phyloP scores from a whole-genome alignment of 2,113 vertebrate genomes.

The Lepus timidus region DNA sequence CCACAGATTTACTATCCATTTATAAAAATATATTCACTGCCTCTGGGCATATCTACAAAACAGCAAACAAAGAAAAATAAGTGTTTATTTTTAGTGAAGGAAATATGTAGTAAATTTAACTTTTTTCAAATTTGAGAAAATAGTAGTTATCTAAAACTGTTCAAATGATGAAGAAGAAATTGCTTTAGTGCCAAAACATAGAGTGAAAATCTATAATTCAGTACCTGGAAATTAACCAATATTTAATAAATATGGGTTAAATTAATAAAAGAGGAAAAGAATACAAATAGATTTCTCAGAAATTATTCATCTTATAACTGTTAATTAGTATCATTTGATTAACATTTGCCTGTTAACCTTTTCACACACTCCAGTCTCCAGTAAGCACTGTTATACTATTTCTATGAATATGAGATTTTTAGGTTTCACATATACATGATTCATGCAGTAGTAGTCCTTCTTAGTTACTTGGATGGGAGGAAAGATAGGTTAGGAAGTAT shows the following conservation, averaged over 20 bases:
- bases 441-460: not conserved
- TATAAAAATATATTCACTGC: slow-evolving; percentile 33
- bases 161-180: not conserved
- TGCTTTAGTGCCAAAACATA: not conserved
- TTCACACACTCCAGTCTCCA: too few relatives aligned
- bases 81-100: slow-evolving; percentile 61
- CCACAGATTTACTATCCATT: slow-evolving; percentile 46
- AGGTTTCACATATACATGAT: not conserved
- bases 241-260: not conserved
- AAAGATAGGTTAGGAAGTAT: too few relatives aligned
- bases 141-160: slow-evolving; percentile 42
- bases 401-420: not conserved
- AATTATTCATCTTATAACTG: not conserved
- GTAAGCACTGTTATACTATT: not conserved
- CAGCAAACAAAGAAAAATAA: slow-evolving; percentile 71
- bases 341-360: not conserved
- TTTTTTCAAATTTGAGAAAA: slow-evolving; percentile 56
- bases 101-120: slow-evolving; percentile 48
- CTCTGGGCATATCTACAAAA: slow-evolving; percentile 54
- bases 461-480: not conserved
- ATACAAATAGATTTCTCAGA: not conserved
- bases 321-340: not conserved
- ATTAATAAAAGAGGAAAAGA: not conserved
- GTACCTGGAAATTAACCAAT: not conserved
- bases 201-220: not conserved